Conservation (phyloP, 2,797 vertebrate genomes). For the Sylvia borin region DNA sequence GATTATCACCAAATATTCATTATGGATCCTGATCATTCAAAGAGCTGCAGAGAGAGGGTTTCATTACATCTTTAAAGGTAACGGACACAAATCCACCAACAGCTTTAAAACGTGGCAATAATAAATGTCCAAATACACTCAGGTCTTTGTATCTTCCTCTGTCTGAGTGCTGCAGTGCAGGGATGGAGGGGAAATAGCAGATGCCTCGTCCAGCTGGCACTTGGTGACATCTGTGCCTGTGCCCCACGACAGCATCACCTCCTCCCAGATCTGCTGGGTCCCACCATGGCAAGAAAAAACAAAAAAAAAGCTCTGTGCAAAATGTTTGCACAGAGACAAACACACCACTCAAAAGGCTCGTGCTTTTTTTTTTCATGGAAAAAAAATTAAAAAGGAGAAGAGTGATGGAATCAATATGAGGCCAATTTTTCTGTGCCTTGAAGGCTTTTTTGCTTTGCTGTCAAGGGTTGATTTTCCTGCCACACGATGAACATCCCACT, state of each 20-base stretch:
- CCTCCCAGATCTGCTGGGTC: not conserved
- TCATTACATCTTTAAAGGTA: not conserved
- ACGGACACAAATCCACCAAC: not conserved
- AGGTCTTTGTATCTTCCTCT: not conserved
- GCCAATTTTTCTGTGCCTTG: not conserved
- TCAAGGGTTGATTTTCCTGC: not conserved
- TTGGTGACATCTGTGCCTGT: conserved; percentile 16
- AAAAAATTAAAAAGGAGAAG: not conserved
- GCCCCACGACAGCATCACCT: not conserved
- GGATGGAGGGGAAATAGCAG: not conserved
- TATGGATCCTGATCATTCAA: rapidly evolving
- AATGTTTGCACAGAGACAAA: not conserved
- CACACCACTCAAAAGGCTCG: not conserved
- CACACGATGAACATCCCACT: not conserved
- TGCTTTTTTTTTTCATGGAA: not conserved
- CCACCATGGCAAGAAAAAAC: not conserved
- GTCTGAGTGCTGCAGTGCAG: not conserved
- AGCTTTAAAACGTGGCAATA: not conserved
- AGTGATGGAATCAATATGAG: not conserved
- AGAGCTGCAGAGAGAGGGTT: not conserved
- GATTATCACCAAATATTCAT: not conserved
- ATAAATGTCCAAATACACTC: not conserved
- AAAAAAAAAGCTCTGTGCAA: not conserved
- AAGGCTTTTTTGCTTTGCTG: not conserved
- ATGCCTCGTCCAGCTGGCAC: conserved; percentile 21